Evolutionary conservation across 2,113 vertebrate species (phyloP).

Genomic region (Trichomycterus rosablanca): DNA sequence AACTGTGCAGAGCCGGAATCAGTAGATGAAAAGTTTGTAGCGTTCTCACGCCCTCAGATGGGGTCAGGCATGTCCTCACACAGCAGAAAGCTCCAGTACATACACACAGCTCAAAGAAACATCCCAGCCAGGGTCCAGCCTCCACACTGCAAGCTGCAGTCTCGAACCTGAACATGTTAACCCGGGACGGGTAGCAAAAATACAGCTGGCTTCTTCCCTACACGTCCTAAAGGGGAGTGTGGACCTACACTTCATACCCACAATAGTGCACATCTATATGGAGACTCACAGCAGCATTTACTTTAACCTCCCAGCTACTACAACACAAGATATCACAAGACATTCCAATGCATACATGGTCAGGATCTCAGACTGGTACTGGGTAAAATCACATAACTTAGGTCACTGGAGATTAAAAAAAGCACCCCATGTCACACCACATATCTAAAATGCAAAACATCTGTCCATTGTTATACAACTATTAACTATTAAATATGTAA

Average conservation of each 20-base stretch:
- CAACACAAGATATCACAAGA: neutral
- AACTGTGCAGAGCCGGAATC: slow-evolving; percentile 3
- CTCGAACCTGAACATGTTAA: slow-evolving; percentile 12
- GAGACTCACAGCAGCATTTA: slow-evolving; percentile 17
- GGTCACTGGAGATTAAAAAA: neutral
- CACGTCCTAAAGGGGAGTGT: neutral
- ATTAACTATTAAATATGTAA: no score
- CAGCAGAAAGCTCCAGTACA: slow-evolving; percentile 32
- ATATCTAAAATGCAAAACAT: no score
- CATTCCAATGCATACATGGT: neutral
- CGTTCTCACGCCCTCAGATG: slow-evolving; percentile 35
- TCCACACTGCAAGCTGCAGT: slow-evolving; percentile 22
- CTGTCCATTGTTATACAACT: no score
- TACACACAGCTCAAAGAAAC: slow-evolving; percentile 35
- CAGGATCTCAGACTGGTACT: neutral
- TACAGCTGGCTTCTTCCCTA: slow-evolving; percentile 1
- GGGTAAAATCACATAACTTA: neutral
- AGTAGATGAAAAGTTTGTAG: slow-evolving; percentile 20
- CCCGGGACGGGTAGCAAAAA: neutral
- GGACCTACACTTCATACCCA: slow-evolving; percentile 8
- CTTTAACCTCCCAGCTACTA: neutral
- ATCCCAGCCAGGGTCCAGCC: slow-evolving; percentile 24
- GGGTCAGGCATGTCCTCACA: slow-evolving; percentile 35
- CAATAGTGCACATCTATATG: slow-evolving; percentile 14
- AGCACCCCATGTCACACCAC: neutral